Evolutionary conservation across 2,113 vertebrate species (phyloP), one percentile per base, ranked within the genome.

Genomic region (Oryzias melastigma): DNA sequence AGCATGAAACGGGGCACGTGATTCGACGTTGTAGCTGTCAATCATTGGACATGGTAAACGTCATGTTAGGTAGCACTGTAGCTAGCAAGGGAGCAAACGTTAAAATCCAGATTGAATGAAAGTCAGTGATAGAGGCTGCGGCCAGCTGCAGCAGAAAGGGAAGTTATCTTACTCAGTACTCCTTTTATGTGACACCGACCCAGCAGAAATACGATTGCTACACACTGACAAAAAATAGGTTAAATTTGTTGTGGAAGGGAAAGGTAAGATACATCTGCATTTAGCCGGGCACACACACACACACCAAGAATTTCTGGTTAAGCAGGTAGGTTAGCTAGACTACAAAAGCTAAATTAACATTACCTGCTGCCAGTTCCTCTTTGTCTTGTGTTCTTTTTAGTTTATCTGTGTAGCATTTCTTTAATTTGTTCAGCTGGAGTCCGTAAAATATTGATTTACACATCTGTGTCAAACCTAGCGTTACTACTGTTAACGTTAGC

Each of bases 51-150:
- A 7, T 2, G 3, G 52, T n/a, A 49, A 50, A 5, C 4, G n/a
- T 56, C 7, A 69, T 0, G 85, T 78, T 82, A 66, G 84, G 80
- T 61, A 48, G 75, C 62, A 2, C 63, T 1, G n/a, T 10, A 18
- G 7, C 44, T 7, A 60, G 54, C 74, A 52, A 71, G 49, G 25
- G 27, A 63, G 60, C 61, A n/a, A 50, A 48, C 16, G 80, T 29
- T 50, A 62, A 58, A 72, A 72, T 54, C 73, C 82, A 73, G 75
- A 83, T 87, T 90, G 72, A 85, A 87, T 89, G 86, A 87, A 88
- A 82, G 81, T 89, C 80, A 56, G 72, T 48, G 57, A 53, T 35
- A 35, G 61, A 65, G 65, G 47, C 71, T 71, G 67, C 58, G 59
- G 27, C 41, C 64, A 71, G 6, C 29, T 67, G 46, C 18, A 29